phyloP scores from a whole-genome alignment of 1,140 invertebrate genomes.

The Caenorhabditis brenneri region DNA sequence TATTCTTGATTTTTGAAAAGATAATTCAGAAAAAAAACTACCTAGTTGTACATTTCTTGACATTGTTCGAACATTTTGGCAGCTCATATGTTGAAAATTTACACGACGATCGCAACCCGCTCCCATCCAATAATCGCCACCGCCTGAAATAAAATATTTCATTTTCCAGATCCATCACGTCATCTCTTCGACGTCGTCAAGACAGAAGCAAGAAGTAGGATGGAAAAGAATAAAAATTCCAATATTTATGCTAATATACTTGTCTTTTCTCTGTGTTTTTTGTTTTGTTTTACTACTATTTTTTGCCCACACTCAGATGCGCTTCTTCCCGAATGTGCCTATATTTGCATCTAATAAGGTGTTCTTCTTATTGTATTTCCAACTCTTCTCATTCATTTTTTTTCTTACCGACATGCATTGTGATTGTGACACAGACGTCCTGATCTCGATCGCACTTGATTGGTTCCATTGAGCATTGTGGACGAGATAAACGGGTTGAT shows the following conservation, averaged over 20 bases:
- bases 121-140: constrained; percentile 55
- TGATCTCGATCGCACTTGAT: constrained; percentile 57
- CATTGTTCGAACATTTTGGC: constrained; percentile 54
- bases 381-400: background rate
- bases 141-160: constrained; percentile 35
- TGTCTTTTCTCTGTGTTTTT: background rate
- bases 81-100: constrained; percentile 52
- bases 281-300: constrained; percentile 22
- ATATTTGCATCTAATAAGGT: constrained; percentile 28
- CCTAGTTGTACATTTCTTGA: constrained; percentile 53
- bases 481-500: constrained; percentile 54
- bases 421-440: constrained; percentile 56
- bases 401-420: constrained; percentile 54
- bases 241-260: constrained; percentile 42
- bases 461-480: constrained; percentile 55
- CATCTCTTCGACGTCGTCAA: background rate
- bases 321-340: background rate
- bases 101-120: constrained; percentile 54
- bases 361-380: background rate
- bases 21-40: background rate
- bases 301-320: background rate
- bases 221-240: too few relatives aligned
- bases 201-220: background rate
- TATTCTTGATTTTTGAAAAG: background rate
- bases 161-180: too few relatives aligned